These are phyloP conservation scores for Mnemiopsis leidyi DNA, from an alignment of 37 sponge, comb jelly and placozoan genomes.

Conservation along the genomic window DNA sequence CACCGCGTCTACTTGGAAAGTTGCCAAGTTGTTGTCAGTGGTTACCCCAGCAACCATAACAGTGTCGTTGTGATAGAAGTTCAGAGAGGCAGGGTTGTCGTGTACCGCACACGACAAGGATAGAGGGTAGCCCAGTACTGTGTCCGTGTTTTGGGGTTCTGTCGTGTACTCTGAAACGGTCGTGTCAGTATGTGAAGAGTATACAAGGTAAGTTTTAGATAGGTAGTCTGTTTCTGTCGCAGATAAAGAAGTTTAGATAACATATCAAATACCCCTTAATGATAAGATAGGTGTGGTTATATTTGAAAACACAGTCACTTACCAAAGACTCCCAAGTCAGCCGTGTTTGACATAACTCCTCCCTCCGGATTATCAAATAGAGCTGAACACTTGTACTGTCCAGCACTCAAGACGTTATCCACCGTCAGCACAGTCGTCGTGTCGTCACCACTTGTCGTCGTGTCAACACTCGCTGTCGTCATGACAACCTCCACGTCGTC, in stretches of 20 bases:
- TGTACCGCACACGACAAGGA: background rate
- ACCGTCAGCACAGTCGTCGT: background rate
- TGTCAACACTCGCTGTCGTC: conserved; percentile 7
- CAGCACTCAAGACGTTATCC: background rate
- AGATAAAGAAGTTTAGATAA: too few species aligned
- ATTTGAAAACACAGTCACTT: too few species aligned
- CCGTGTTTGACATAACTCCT: conserved; percentile 13
- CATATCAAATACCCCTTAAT: too few species aligned
- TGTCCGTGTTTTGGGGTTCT: conserved; percentile 5
- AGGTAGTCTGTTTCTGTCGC: too few species aligned
- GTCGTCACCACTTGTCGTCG: background rate
- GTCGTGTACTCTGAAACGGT: conserved; percentile 12
- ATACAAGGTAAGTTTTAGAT: too few species aligned
- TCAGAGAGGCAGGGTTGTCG: conserved; percentile 17
- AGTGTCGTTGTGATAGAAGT: conserved; percentile 16
- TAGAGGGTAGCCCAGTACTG: conserved; percentile 26
- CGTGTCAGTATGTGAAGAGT: too few species aligned
- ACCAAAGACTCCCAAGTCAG: conserved; percentile 6
- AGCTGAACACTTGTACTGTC: conserved; percentile 24
- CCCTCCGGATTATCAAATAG: background rate
- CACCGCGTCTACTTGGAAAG: background rate
- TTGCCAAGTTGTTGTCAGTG: background rate
- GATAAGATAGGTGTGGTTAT: too few species aligned
- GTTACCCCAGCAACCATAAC: background rate
- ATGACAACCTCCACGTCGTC: conserved; percentile 31